Conservation (phyloP, 1,140 invertebrate species). For the Triops longicaudatus region DNA sequence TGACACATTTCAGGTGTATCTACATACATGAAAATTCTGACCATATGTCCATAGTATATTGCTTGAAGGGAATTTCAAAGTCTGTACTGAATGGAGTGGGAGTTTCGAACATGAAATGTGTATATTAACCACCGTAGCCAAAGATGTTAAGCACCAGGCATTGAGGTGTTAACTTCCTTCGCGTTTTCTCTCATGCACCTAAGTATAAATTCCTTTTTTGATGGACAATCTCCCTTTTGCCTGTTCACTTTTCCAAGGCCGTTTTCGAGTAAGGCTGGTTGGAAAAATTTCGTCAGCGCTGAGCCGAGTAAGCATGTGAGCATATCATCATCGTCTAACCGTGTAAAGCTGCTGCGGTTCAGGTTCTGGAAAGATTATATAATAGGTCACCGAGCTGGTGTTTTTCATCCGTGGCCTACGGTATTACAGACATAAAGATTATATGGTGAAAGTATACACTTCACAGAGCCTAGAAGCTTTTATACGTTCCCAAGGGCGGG, state of each 20-base stretch:
- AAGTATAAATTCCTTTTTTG: too few relatives aligned
- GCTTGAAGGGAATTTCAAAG: too few relatives aligned
- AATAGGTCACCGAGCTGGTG: background rate
- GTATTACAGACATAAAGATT: background rate
- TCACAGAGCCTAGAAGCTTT: background rate
- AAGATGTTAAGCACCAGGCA: too few relatives aligned
- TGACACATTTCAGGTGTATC: too few relatives aligned
- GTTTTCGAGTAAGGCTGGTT: background rate
- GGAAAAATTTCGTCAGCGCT: background rate
- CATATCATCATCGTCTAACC: background rate
- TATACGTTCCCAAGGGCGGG: background rate
- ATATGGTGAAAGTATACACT: constrained; percentile 1
- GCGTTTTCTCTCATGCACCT: too few relatives aligned
- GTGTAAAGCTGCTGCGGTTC: constrained; percentile 9
- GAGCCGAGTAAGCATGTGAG: background rate
- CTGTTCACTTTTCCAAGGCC: background rate
- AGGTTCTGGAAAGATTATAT: background rate
- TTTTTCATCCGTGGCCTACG: background rate
- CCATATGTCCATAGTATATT: too few relatives aligned
- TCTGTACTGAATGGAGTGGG: too few relatives aligned
- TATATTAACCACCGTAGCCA: too few relatives aligned
- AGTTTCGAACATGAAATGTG: too few relatives aligned
- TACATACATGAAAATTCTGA: too few relatives aligned
- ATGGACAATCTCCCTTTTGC: background rate
- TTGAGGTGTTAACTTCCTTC: too few relatives aligned